These are phyloP conservation scores for Anolis apletophallus DNA, from an alignment of 2,797 vertebrate species.

Conservation along the genomic window DNA sequence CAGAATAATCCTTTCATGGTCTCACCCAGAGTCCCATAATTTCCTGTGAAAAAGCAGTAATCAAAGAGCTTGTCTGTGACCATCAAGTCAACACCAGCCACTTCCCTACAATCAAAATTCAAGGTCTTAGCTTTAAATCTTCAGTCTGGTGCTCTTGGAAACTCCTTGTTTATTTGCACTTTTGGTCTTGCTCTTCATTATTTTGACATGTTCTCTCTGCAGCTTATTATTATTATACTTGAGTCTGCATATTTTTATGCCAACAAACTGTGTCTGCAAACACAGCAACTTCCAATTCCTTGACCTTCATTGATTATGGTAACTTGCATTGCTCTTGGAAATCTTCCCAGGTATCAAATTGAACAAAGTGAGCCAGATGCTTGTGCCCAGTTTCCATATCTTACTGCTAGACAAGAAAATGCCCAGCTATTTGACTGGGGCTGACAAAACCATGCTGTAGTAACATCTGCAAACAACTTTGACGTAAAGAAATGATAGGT, in stretches of 20 bases:
- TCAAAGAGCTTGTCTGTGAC: neutral
- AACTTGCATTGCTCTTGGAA: conserved; percentile 29
- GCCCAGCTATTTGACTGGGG: neutral
- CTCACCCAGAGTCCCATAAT: neutral
- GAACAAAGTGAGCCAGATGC: conserved; percentile 19
- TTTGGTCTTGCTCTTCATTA: conserved; percentile 38
- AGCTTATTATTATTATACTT: conserved; percentile 32
- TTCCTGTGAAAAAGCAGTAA: neutral
- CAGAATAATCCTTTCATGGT: neutral
- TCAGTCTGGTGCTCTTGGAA: conserved; percentile 29
- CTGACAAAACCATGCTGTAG: neutral
- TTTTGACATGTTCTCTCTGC: conserved; percentile 31
- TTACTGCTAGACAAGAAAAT: neutral
- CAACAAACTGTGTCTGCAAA: conserved; percentile 7
- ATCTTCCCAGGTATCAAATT: conserved; percentile 20
- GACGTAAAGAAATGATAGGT: neutral
- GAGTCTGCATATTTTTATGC: conserved; percentile 41
- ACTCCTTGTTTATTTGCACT: conserved; percentile 45
- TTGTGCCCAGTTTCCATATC: neutral
- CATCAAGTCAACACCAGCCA: neutral
- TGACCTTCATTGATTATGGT: conserved; percentile 38
- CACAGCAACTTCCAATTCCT: conserved; percentile 22
- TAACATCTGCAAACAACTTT: neutral
- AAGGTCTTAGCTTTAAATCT: conserved; percentile 17
- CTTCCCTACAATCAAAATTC: neutral